Percentiles rank a stretch among this genome's conserved stretches.
phyloP scores from a whole-genome alignment of 53 echinoderm and acorn worm species.

The Astropecten irregularis region DNA sequence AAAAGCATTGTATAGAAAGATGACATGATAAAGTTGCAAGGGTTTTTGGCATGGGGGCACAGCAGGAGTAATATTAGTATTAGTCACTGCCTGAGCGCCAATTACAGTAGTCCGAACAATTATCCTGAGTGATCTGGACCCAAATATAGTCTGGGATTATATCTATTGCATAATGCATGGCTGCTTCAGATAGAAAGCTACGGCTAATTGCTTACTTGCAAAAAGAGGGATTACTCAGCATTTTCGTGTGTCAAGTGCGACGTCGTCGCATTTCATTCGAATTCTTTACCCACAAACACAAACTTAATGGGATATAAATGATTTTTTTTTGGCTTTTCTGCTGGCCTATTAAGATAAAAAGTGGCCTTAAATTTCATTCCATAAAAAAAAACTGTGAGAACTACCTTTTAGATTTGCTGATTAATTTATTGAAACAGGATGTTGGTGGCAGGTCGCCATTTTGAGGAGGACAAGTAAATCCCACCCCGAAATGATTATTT shows the following conservation, averaged over 20 bases:
- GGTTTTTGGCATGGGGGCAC: no score
- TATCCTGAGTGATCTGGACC: conserved; percentile 29
- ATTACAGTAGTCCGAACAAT: conserved; percentile 42
- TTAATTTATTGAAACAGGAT: no score
- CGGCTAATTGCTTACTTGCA: conserved; percentile 12
- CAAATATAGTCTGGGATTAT: conserved; percentile 23
- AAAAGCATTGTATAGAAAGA: no score
- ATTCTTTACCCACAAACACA: no score
- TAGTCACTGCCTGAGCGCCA: conserved; percentile 21
- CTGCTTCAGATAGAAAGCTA: conserved; percentile 15
- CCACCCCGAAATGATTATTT: no score
- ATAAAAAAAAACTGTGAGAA: no score
- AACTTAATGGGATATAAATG: conserved; percentile 9
- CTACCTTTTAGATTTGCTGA: no score
- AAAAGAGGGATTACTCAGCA: conserved; percentile 2
- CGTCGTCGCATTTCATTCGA: neutral
- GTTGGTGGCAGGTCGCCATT: no score
- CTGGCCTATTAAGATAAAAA: conserved; percentile 42
- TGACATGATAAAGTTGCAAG: no score
- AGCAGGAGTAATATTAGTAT: neutral
- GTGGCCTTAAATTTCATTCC: no score
- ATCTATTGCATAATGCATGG: conserved; percentile 56
- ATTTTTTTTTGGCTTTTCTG: neutral
- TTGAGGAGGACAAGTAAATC: no score
- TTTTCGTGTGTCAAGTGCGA: neutral